phyloP scores from a whole-genome alignment of 2,797 vertebrate genomes.

The Hemitrygon akajei region DNA sequence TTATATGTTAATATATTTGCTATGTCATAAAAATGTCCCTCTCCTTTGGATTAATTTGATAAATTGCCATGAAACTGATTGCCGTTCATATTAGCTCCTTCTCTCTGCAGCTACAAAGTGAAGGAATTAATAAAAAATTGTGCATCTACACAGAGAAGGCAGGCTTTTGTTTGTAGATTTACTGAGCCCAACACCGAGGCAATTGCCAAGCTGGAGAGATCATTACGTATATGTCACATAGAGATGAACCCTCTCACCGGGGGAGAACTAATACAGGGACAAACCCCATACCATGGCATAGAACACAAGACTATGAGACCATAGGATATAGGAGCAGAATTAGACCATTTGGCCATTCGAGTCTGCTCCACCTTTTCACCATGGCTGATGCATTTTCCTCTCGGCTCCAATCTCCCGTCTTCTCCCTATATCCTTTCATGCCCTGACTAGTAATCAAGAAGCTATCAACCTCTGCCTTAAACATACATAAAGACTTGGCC shows the following conservation, averaged over 20 bases:
- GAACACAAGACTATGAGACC: not conserved
- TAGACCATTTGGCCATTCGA: too few species aligned
- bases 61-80: not conserved
- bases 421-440: too few species aligned
- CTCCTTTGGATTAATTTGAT: not conserved
- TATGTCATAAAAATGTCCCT: not conserved
- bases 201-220: not conserved
- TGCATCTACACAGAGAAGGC: not conserved
- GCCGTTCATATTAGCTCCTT: not conserved
- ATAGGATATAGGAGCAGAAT: too few species aligned
- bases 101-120: not conserved
- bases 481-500: too few species aligned
- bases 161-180: not conserved
- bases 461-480: too few species aligned
- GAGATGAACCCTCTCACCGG: not conserved
- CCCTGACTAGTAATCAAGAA: too few species aligned
- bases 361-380: too few species aligned
- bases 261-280: not conserved
- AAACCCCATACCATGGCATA: not conserved
- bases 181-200: not conserved
- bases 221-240: not conserved
- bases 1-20: not conserved
- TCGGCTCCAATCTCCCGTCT: too few species aligned
- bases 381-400: too few species aligned
- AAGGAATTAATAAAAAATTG: not conserved